Base-by-base conservation (phyloP, 2,888 invertebrate genomes). In the Laspeyria flexula region DNA sequence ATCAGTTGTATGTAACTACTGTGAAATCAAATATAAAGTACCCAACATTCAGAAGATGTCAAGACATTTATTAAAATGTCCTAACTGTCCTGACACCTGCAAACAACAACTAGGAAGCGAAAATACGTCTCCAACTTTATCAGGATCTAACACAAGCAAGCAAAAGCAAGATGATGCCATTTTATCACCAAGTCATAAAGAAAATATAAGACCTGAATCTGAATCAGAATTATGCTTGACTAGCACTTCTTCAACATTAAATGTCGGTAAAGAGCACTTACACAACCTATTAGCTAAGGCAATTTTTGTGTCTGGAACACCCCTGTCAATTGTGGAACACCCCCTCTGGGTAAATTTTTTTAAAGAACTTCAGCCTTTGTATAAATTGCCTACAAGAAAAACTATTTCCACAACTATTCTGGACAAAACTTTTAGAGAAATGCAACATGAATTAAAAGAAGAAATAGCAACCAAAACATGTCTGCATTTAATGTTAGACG, bases 251-350 rank as follows among this genome's bases (percentile, higher is more conserved):
- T 27, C 1, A 27, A 10, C 27, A 30, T n/a, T n/a, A n/a, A n/a
- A n/a, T n/a, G n/a, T n/a, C n/a, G n/a, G n/a, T n/a, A n/a, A n/a
- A n/a, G n/a, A n/a, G n/a, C 11, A 30, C 5, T 5, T 30, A 11
- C 11, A 30, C 2, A n/a, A 30, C 1, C 11, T 30, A 2, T 27
- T 27, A 10, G n/a, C 33, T 6, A 15, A 15, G 15, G 13, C 15
- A 33, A 33, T 33, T 11, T 37, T 21, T 48, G 48, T 47, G 30
- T 42, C 43, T 11, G 56, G 52, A 27, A 12, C 50, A 18, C 46
- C 57, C 21, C 38, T 57, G 6, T 49, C 43, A 7, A 53, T 57
- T 13, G 50, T 53, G 37, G 57, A 53, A 41, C 57, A 53, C 43
- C 53, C 57, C 23, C 43, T 50, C 16, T 53, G 56, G 52, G 18